Evolutionary conservation across 2,113 vertebrate genomes (phyloP).

Genomic region (Amazona vittata): DNA sequence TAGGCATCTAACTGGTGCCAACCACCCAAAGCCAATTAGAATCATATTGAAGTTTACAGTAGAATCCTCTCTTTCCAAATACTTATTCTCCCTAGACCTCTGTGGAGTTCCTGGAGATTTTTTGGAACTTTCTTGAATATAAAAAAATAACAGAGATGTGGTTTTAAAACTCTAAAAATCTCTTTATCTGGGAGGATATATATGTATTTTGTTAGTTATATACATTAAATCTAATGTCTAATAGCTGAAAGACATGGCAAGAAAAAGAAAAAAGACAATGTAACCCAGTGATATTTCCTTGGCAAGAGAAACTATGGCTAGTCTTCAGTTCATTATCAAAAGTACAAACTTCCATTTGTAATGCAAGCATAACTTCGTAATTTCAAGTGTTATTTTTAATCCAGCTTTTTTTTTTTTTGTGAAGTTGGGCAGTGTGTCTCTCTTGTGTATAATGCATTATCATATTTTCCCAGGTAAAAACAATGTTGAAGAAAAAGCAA

Average conservation of each 20-base stretch:
- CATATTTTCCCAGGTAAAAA: neutral
- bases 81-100: neutral
- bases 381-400: neutral
- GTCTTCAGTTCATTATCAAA: neutral
- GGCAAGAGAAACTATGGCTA: neutral
- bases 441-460: neutral
- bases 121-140: neutral
- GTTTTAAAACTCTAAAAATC: neutral
- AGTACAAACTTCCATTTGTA: neutral
- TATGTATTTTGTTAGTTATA: neutral
- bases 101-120: neutral
- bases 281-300: neutral
- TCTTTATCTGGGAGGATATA: neutral
- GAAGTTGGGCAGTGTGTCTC: neutral
- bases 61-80: neutral
- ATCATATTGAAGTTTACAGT: neutral
- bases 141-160: neutral
- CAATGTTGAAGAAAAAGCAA: neutral
- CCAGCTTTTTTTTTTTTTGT: neutral
- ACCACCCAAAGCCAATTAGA: neutral
- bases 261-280: neutral
- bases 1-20: neutral
- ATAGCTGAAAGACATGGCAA: neutral
- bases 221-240: neutral
- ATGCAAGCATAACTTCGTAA: neutral